A percentile compares a stretch with the other conserved stretches of the same genome.
Evolutionary conservation across 2,888 invertebrate species (phyloP).

Genomic region (Cryptocephalus primarius): DNA sequence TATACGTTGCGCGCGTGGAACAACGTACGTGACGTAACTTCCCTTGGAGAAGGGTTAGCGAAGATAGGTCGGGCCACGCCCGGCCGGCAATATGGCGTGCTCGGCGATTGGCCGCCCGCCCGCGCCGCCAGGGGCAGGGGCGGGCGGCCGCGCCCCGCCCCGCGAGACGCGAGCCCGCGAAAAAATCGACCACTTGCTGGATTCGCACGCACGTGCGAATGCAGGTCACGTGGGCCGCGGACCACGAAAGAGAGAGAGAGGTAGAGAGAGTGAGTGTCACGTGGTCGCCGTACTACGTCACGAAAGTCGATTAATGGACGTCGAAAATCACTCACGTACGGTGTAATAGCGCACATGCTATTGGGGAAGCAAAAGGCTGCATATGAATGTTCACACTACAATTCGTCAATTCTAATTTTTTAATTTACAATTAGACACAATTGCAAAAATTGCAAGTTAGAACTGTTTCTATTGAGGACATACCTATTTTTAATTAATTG

Average conservation of each 20-base stretch:
- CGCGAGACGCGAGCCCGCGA: not conserved
- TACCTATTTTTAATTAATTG: no score
- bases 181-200: not conserved
- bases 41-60: no score
- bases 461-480: no score
- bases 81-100: conserved; percentile 54
- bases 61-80: conserved; percentile 38
- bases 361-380: no score
- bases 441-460: no score
- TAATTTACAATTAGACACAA: no score
- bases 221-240: not conserved
- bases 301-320: conserved; percentile 16
- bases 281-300: not conserved
- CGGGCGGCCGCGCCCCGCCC: not conserved
- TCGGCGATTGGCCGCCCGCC: conserved; percentile 46
- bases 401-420: no score
- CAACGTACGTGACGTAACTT: no score
- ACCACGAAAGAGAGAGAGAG: not conserved
- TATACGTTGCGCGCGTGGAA: no score
- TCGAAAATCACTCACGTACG: conserved; percentile 18
- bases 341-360: no score
- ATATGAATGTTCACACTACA: no score
- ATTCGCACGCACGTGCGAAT: not conserved
- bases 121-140: not conserved
- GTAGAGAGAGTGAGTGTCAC: not conserved